Conservation (phyloP, 2,113 vertebrate genomes). For the Lagopus leucura region DNA sequence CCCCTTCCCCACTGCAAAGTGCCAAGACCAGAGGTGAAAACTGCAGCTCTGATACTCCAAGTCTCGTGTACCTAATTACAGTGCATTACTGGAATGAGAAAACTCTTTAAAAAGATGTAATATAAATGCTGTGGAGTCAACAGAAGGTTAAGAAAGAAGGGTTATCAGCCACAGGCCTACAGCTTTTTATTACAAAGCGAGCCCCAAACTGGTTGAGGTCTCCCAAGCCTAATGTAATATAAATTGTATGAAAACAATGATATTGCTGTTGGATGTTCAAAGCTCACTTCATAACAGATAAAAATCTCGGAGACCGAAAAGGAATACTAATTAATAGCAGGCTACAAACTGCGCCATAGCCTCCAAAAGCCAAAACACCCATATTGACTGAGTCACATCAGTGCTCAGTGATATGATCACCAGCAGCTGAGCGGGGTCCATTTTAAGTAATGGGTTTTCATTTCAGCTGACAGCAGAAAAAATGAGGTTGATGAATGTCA, state of each 20-base stretch:
- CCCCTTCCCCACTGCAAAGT: neutral
- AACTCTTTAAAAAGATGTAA: constrained; percentile 5
- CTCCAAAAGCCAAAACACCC: constrained; percentile 55
- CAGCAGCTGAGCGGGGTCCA: constrained; percentile 65
- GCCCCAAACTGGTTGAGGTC: neutral
- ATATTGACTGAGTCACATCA: constrained; percentile 51
- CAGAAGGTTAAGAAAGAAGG: neutral
- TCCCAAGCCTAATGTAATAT: constrained; percentile 43
- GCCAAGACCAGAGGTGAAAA: neutral
- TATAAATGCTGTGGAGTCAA: neutral
- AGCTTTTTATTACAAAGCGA: constrained; percentile 43
- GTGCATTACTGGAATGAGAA: neutral
- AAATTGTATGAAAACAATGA: constrained; percentile 57
- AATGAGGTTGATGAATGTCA: constrained; percentile 45
- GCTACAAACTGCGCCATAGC: neutral
- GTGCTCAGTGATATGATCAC: constrained; percentile 9
- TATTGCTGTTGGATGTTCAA: constrained; percentile 58
- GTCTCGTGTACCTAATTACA: neutral
- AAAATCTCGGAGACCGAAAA: constrained; percentile 53
- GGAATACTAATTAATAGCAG: constrained; percentile 69
- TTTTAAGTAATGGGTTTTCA: constrained; percentile 67
- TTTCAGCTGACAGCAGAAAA: constrained; percentile 58
- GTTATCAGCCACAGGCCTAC: constrained; percentile 28
- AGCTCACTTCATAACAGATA: constrained; percentile 60
- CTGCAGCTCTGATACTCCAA: neutral